Evolutionary conservation across 2,113 vertebrate genomes (phyloP), one percentile per base, ranked within the genome.

Genomic region (Nothoprocta perdicaria): DNA sequence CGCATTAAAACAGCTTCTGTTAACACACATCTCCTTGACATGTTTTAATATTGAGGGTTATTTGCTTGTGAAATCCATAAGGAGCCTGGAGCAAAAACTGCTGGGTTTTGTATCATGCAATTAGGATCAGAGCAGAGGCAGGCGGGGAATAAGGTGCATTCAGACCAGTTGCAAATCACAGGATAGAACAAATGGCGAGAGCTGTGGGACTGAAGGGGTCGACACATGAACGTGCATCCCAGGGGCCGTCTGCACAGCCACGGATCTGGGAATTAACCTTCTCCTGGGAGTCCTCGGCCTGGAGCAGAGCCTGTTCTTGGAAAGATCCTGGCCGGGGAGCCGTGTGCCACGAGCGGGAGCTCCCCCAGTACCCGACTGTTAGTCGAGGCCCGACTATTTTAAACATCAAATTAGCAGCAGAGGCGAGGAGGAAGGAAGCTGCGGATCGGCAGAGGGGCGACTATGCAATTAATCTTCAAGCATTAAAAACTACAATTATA

Each of bases 381-480:
- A 48, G 48, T 48, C 10, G 21, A 10, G 48, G 76, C 80, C 29
- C 5, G 5, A 17, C 78, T 93, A 76, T 82, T 91, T 93, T 72
- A 88, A 90, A 63, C 80, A 86, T 3, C 58, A 11, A 53, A 55
- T 13, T 4, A 48, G 72, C 67, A 90, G 80, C 58, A 13, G 50
- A 86, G 63, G 50, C 53, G 27, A 57, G 85, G 85, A 80, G 61
- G 84, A 80, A n/a, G 79, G 95, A 95, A 96, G 93, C 76, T 21
- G 48, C 87, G 86, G 91, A 90, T 81, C 74, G 43, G 24, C 84
- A 24, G 69, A 90, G 57, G 96, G 97, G 95, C 63, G 84, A 90
- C 90, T 92, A 23, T 97, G 78, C 96, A 96, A 98, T 98, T 97
- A 98, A 96, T 96, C 90, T 75, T 96, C 81, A 95, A 86, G 69